Evolutionary conservation across 2,113 vertebrate species (phyloP).

Genomic region (Muntiacus muntjak): DNA sequence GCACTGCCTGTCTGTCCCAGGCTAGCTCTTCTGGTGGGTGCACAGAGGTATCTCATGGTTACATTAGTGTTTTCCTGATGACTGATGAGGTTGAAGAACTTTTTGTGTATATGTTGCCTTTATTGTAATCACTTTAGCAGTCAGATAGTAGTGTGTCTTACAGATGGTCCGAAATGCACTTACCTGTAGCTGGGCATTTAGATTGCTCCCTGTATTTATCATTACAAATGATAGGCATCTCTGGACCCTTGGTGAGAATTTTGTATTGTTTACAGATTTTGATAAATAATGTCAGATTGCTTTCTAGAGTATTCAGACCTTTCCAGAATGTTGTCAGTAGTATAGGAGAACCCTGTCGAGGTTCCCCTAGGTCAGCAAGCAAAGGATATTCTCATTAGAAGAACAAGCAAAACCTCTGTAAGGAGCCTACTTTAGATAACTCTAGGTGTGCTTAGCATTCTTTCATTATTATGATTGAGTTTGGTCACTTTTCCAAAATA

Average conservation of each 20-base stretch:
- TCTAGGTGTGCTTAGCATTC: neutral
- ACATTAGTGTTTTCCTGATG: neutral
- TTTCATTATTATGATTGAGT: neutral
- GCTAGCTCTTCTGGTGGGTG: neutral
- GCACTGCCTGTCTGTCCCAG: neutral
- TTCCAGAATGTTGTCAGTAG: neutral
- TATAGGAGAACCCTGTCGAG: neutral
- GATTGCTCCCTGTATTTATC: neutral
- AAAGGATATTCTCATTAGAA: neutral
- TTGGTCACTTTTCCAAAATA: neutral
- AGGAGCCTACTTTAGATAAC: neutral
- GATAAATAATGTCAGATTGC: neutral
- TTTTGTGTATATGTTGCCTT: neutral
- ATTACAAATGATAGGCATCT: neutral
- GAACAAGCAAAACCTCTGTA: neutral
- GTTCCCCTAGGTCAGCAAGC: neutral
- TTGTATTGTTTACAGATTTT: neutral
- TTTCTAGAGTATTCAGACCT: neutral
- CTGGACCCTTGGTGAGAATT: neutral
- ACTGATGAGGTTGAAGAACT: neutral
- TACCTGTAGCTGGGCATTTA: neutral
- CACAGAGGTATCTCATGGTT: neutral
- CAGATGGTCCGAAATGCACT: too few relatives aligned
- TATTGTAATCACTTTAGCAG: neutral
- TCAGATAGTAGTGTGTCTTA: neutral